Base-by-base conservation (phyloP, 1,140 invertebrate genomes). In the Stenopsyche tienmushanensis region DNA sequence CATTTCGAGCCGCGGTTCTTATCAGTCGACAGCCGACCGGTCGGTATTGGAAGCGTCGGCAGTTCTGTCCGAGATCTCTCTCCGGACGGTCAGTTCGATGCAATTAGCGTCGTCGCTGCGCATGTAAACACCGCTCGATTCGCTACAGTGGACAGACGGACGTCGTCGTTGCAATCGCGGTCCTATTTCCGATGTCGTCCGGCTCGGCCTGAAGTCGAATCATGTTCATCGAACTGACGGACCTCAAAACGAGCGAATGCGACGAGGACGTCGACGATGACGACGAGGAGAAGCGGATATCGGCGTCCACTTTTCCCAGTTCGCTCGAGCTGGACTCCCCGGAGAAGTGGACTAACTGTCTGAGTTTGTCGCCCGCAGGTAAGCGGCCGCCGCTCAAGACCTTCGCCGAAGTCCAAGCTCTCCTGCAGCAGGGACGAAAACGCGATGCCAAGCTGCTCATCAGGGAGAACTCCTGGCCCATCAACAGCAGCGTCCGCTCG, bases 391-490 rank as follows among this genome's bases (percentile, higher is more conserved):
- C 86, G 20, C 81, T 91, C 72, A 91, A 91, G 78, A 88, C 84
- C 49, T 89, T 87, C 77, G 82, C 83, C 59, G 91, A 93, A 72
- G 80, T 92, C 41, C 85, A 90, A 74, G 79, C 83, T 57, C 78
- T 91, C 44, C 74, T 92, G 64, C 86, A 90, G 73, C 83, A 85
- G 70, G 83, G 83, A 52, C 86, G 86, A 68, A 90, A 89, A 77
- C 84, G 88, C 64, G 90, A 92, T 73, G 85, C 87, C 29, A 93
- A 93, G 76, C 79, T 88, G 57, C 82, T 90, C 72, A 83, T 92
- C 73, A 81, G 90, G 71, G 90, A 91, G 72, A 92, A 91, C 77
- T 85, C 84, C 26, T 92, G 91, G 91, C 89, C 90, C 17, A 86
- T 90, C 52, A 90, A 91, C 74, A 88, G 86, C 75, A 84, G 86